A percentile compares a stretch with the other conserved stretches of the same genome.
These are phyloP conservation scores for Icerya purchasi DNA, from an alignment of 2,888 invertebrate genomes.

Conservation along the genomic window DNA sequence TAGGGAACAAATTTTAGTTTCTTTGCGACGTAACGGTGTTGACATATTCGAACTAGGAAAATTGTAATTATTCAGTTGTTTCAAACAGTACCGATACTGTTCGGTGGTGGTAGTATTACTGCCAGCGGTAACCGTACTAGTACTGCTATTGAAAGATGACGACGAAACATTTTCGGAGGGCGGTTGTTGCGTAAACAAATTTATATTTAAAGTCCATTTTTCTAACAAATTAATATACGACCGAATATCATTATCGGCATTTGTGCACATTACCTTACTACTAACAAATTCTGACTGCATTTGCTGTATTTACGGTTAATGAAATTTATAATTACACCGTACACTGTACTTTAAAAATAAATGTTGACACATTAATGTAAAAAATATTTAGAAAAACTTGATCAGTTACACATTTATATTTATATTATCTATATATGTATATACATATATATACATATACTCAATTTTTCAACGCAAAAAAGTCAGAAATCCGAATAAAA, in stretches of 20 bases:
- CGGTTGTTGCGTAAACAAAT: too few species aligned
- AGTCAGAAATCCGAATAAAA: not conserved
- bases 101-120: not conserved
- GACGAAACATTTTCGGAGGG: not conserved
- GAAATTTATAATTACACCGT: not conserved
- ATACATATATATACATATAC: too few species aligned
- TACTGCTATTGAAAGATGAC: not conserved
- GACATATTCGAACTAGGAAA: not conserved
- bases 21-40: too few species aligned
- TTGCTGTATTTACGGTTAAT: not conserved
- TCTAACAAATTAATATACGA: not conserved
- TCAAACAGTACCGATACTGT: not conserved
- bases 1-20: conserved; percentile 9
- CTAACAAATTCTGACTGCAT: not conserved
- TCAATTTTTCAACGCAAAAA: too few species aligned
- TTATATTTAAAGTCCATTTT: not conserved
- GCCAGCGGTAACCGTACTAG: not conserved
- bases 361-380: too few species aligned
- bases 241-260: not conserved
- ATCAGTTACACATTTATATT: too few species aligned
- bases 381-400: too few species aligned
- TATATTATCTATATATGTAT: too few species aligned
- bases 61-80: not conserved
- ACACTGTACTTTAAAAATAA: too few species aligned
- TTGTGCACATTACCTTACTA: not conserved